Percentiles rank a stretch among this genome's conserved stretches.
Conservation (phyloP, 2,888 invertebrate genomes). For the Macrophya alboannulata region DNA sequence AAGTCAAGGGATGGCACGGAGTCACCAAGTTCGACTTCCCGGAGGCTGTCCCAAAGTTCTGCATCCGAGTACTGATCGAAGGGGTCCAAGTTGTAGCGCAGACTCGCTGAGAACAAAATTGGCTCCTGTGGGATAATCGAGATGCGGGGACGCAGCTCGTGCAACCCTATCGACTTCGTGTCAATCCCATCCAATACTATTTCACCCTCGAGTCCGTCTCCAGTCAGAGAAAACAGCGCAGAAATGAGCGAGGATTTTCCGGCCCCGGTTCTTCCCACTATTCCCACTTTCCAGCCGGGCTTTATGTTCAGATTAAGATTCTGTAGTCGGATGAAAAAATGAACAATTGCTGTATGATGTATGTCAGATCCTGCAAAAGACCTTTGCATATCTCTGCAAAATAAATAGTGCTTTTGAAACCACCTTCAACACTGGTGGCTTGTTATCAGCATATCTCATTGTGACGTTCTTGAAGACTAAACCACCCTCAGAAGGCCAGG, state of each 20-base stretch:
- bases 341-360: background rate
- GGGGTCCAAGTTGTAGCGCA: too few relatives aligned
- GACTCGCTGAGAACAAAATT: too few relatives aligned
- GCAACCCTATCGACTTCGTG: too few relatives aligned
- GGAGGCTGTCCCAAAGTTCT: too few relatives aligned
- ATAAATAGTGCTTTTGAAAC: background rate
- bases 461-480: slow-evolving; percentile 84
- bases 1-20: slow-evolving; percentile 81
- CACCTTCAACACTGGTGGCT: slow-evolving; percentile 81
- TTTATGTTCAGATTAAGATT: slow-evolving; percentile 87
- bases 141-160: slow-evolving; percentile 87
- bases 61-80: too few relatives aligned
- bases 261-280: slow-evolving; percentile 92
- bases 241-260: slow-evolving; percentile 91
- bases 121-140: slow-evolving; percentile 88
- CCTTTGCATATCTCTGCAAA: background rate
- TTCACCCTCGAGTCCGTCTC: too few relatives aligned
- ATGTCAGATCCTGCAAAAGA: background rate
- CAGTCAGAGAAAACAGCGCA: slow-evolving; percentile 68
- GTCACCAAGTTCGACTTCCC: slow-evolving; percentile 75
- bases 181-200: too few relatives aligned
- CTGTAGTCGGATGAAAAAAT: slow-evolving; percentile 60
- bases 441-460: slow-evolving; percentile 83
- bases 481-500: slow-evolving; percentile 87
- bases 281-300: slow-evolving; percentile 89